phyloP scores from a whole-genome alignment of 2,113 vertebrate genomes.

The Cyrtonyx montezumae region DNA sequence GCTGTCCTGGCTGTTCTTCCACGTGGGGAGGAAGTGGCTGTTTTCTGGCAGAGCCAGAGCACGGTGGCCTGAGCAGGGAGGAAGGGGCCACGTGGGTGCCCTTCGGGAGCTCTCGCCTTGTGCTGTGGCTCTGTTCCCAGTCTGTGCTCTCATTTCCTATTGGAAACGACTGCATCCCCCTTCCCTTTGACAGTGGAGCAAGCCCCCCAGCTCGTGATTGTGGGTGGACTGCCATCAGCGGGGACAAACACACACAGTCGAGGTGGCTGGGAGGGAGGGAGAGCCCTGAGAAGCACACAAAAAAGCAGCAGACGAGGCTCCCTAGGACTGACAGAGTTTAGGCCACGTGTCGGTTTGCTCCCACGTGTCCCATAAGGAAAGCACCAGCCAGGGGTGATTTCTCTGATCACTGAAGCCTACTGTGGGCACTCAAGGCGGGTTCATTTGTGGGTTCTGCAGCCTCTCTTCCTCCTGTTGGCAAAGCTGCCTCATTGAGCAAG shows the following conservation, averaged over 20 bases:
- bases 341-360: background rate
- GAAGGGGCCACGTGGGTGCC: background rate
- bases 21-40: background rate
- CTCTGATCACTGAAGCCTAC: background rate
- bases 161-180: background rate
- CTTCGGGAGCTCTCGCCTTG: background rate
- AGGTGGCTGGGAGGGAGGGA: accelerated
- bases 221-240: background rate
- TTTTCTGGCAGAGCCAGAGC: background rate
- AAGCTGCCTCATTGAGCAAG: background rate
- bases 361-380: background rate
- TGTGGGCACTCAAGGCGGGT: accelerated
- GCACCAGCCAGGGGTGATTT: accelerated
- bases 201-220: background rate
- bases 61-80: background rate
- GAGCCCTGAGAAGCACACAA: background rate
- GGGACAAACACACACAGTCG: background rate
- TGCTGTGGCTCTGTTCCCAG: conserved; percentile 4
- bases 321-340: accelerated
- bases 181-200: background rate
- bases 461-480: background rate
- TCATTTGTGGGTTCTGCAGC: accelerated
- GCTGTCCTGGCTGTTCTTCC: background rate
- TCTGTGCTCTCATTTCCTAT: background rate
- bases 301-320: background rate